Conservation (phyloP, 2,888 invertebrate species). For the Tanypteryx hageni region DNA sequence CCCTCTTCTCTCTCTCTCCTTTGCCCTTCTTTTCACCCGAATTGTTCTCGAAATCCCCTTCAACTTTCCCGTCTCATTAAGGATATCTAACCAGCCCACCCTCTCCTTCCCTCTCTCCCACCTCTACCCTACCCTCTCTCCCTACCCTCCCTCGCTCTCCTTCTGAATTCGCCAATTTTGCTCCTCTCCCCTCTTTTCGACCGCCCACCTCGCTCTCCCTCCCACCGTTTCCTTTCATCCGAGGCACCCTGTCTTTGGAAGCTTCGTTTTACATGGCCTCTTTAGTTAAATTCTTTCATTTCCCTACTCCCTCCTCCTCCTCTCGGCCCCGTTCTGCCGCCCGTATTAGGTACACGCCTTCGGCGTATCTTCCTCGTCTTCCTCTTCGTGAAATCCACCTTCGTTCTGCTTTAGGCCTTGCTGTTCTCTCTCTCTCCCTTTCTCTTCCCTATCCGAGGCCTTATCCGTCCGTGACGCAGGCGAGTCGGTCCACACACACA, state of each 20-base stretch:
- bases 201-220: background rate
- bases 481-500: background rate
- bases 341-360: background rate
- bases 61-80: slow-evolving; percentile 54
- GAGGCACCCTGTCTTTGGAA: background rate
- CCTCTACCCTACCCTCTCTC: background rate
- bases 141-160: slow-evolving; percentile 15
- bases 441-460: background rate
- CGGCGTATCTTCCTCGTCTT: background rate
- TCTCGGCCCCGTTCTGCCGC: background rate
- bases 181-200: background rate
- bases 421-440: background rate
- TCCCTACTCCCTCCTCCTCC: background rate
- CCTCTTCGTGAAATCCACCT: background rate
- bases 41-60: slow-evolving; percentile 29
- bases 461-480: background rate
- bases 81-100: slow-evolving; percentile 18
- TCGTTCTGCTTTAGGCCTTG: background rate
- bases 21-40: slow-evolving; percentile 10
- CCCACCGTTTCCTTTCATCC: slow-evolving; percentile 13
- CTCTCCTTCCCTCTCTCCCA: background rate
- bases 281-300: slow-evolving; percentile 25
- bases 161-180: background rate
- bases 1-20: background rate
- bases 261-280: slow-evolving; percentile 33